Percentiles rank a stretch among this genome's conserved stretches.
Conservation (phyloP, 1,140 invertebrate species). For the Oryctes rhinoceros region DNA sequence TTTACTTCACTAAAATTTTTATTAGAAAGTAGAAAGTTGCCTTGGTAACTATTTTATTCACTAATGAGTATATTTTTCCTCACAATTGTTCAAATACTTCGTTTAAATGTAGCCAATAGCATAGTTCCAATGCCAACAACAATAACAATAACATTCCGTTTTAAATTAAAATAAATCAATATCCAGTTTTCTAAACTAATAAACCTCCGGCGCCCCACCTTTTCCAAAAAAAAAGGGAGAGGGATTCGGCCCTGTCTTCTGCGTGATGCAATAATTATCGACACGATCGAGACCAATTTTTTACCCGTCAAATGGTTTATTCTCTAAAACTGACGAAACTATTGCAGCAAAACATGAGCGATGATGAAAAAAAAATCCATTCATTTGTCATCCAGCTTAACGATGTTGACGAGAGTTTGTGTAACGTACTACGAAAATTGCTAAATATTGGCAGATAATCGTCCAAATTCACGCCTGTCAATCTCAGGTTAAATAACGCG, state of each 20-base stretch:
- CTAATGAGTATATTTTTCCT: too few relatives aligned
- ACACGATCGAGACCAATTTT: constrained; percentile 15
- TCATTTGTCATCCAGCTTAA: constrained; percentile 33
- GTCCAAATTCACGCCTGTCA: constrained; percentile 33
- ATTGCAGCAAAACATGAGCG: neutral
- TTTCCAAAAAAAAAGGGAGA: neutral
- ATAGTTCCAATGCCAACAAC: too few relatives aligned
- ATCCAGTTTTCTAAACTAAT: too few relatives aligned
- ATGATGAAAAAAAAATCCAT: neutral
- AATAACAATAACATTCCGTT: too few relatives aligned
- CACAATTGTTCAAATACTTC: too few relatives aligned
- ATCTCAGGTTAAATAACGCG: constrained; percentile 31
- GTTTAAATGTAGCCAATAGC: too few relatives aligned
- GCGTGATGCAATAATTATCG: neutral
- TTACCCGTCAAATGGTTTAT: constrained; percentile 32
- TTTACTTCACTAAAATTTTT: too few relatives aligned
- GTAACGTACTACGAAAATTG: constrained; percentile 36
- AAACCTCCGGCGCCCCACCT: neutral
- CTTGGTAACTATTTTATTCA: too few relatives aligned
- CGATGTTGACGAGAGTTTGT: constrained; percentile 25
- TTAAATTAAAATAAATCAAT: too few relatives aligned
- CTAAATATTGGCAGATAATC: constrained; percentile 37
- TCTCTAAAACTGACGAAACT: constrained; percentile 26
- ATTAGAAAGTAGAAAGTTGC: too few relatives aligned
- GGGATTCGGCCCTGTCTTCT: neutral